Evolutionary conservation across 2,888 invertebrate genomes (phyloP), one percentile per base, ranked within the genome.

Genomic region (Catocala nupta): DNA sequence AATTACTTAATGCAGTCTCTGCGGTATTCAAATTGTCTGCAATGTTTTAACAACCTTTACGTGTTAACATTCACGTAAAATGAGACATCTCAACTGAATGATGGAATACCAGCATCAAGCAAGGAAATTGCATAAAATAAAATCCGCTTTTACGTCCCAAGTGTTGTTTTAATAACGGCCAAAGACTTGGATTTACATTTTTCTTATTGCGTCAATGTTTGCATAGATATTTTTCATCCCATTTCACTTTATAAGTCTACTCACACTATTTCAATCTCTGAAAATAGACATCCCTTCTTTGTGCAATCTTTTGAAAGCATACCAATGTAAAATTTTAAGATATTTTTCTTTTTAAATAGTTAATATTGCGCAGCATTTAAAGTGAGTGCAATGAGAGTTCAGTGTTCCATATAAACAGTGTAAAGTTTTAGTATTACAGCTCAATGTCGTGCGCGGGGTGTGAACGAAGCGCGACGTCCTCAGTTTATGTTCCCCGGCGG

Each of bases 401-500:
- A 62, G 48, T 39, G 66, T 61, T 57, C 59, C 63, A 63, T 65
- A 65, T 65, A 72, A 70, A 77, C 58, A 58, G 59, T 62, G 65
- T 63, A 71, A 68, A 69, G 62, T 77, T 76, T 75, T 64, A 63
- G 51, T 65, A 65, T 63, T 68, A 73, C 58, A 52, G 65, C 61
- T 71, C 58, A 73, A 69, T 70, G 69, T 58, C 68, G 57, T 65
- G 66, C 70, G 73, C 64, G 63, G 70, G 72, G 77, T 78, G 73
- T 73, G 67, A 76, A 70, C 61, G 68, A 64, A 39, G 36, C 36
- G 55, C 55, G 44, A 67, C 59, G 74, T 77, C 65, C 70, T 61
- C 70, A 59, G 52, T 83, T 83, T 78, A 84, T 75, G 73, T 75
- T 78, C 65, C 82, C 80, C 78, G 61, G 68, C 55, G 79, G 79